These are phyloP conservation scores for Notospermus geniculatus DNA, from an alignment of 1,140 invertebrate species.

Conservation along the genomic window DNA sequence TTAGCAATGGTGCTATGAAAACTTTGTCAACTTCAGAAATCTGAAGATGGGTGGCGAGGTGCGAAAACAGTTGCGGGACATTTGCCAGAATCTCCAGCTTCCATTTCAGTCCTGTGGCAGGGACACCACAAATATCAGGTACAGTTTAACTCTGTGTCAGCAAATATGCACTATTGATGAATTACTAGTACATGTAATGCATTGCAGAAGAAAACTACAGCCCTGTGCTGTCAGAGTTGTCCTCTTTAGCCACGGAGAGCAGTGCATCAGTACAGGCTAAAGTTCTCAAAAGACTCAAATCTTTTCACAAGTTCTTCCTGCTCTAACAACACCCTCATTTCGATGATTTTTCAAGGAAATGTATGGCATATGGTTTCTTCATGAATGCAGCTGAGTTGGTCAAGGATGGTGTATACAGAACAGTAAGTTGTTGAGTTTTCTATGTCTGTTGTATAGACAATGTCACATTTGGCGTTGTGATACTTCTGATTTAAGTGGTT, in stretches of 20 bases:
- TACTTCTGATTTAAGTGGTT: too few species aligned
- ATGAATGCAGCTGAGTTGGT: slow-evolving; percentile 87
- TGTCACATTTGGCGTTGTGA: too few species aligned
- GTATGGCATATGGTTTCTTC: slow-evolving; percentile 78
- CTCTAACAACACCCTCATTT: slow-evolving; percentile 14
- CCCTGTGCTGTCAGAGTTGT: too few species aligned
- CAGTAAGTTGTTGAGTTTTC: too few species aligned
- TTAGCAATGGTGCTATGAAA: slow-evolving; percentile 85
- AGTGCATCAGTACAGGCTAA: too few species aligned
- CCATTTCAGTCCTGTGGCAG: slow-evolving; percentile 71
- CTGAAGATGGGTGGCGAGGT: slow-evolving; percentile 79
- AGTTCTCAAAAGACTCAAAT: neutral
- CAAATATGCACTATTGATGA: too few species aligned
- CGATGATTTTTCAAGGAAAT: slow-evolving; percentile 61
- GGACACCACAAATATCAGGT: slow-evolving; percentile 71
- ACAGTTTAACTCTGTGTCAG: too few species aligned
- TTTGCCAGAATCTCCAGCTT: slow-evolving; percentile 72
- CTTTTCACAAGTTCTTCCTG: neutral
- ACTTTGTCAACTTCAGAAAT: slow-evolving; percentile 84
- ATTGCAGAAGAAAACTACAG: too few species aligned
- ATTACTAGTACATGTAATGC: too few species aligned
- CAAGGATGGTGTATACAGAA: slow-evolving; percentile 69
- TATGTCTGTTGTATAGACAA: too few species aligned
- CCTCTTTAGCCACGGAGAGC: too few species aligned
- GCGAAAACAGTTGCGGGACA: slow-evolving; percentile 74